Percentiles rank a stretch among this genome's conserved stretches.
Conservation (phyloP, 2,888 invertebrate species). For the Apotomis capreana region DNA sequence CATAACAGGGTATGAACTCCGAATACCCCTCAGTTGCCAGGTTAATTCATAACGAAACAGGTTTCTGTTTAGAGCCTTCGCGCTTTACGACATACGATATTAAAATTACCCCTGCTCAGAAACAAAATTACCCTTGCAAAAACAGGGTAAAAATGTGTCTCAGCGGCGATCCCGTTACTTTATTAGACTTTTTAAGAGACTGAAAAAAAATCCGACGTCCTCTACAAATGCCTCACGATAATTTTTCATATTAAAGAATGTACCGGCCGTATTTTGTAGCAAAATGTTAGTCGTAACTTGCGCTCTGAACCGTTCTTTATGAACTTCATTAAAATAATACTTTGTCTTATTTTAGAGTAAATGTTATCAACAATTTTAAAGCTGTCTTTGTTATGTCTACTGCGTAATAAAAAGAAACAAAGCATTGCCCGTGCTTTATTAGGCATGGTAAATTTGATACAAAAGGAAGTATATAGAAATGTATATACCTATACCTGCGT, state of each 20-base stretch:
- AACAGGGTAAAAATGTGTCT: constrained; percentile 48
- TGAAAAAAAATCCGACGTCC: constrained; percentile 73
- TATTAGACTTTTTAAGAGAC: constrained; percentile 77
- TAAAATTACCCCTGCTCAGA: constrained; percentile 54
- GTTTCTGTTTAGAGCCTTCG: background rate
- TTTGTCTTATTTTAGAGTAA: constrained; percentile 17
- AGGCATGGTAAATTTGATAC: constrained; percentile 20
- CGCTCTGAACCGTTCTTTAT: constrained; percentile 27
- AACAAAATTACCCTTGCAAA: constrained; percentile 68
- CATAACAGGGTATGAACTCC: no score
- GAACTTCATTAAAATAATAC: constrained; percentile 33
- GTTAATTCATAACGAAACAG: constrained; percentile 4
- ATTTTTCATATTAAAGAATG: constrained; percentile 55
- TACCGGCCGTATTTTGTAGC: constrained; percentile 27
- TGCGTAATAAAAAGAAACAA: constrained; percentile 26
- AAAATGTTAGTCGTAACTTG: constrained; percentile 29
- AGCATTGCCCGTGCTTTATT: constrained; percentile 19
- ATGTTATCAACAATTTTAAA: constrained; percentile 30
- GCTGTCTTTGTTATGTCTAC: constrained; percentile 27
- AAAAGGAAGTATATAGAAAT: background rate
- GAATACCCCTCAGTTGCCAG: background rate
- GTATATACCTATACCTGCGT: background rate
- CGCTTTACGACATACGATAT: constrained; percentile 12
- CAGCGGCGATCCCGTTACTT: constrained; percentile 62
- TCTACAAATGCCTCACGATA: constrained; percentile 59